phyloP scores from a whole-genome alignment of 2,797 vertebrate species.

The Eulemur albifrons region DNA sequence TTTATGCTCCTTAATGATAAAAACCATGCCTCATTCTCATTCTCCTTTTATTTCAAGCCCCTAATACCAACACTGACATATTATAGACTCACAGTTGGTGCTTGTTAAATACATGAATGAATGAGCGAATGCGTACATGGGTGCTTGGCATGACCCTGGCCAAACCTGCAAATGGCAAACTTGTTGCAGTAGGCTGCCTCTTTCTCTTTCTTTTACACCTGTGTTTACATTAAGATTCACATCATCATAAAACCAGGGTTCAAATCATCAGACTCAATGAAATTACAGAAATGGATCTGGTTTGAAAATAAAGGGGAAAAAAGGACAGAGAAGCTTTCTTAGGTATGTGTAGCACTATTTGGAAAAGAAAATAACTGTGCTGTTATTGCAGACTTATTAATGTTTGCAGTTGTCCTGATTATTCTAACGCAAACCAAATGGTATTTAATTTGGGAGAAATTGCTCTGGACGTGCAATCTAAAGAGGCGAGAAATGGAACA shows the following conservation, averaged over 20 bases:
- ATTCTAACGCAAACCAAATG: slow-evolving; percentile 82
- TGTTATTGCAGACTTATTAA: slow-evolving; percentile 80
- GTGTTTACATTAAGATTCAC: slow-evolving; percentile 4
- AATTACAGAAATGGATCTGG: slow-evolving; percentile 10
- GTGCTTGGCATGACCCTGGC: neutral
- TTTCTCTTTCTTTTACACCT: neutral
- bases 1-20: neutral
- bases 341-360: slow-evolving; percentile 4
- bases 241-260: slow-evolving; percentile 8
- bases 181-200: neutral
- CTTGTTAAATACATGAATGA: neutral
- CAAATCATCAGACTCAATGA: neutral
- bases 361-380: slow-evolving; percentile 75
- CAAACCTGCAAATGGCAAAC: neutral
- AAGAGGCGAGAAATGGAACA: slow-evolving; percentile 81
- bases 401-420: slow-evolving; percentile 80
- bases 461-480: slow-evolving; percentile 78
- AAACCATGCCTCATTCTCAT: neutral
- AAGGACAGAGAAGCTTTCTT: neutral
- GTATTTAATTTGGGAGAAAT: slow-evolving; percentile 85
- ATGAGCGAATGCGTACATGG: neutral
- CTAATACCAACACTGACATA: neutral
- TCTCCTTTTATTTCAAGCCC: neutral
- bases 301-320: neutral
- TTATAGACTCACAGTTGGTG: neutral